Evolutionary conservation across 2,888 invertebrate genomes (phyloP), one percentile per base, ranked within the genome.

Genomic region (Dryocosmus kuriphilus): DNA sequence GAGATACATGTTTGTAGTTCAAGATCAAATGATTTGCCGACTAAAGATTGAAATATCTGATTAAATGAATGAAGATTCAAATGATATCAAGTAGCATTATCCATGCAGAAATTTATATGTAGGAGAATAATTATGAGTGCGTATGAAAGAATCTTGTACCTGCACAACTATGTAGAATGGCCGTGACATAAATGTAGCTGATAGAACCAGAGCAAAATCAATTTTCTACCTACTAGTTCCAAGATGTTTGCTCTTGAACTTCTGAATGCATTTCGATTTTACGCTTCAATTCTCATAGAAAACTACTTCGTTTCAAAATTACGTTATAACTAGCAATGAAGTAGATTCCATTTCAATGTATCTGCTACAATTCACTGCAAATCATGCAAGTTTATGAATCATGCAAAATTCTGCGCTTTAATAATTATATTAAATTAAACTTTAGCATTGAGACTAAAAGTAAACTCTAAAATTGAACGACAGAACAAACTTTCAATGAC

Each of bases 51-150:
- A 11, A 55, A 32, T 71, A 2, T 46, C 46, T 71, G n/a, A 71
- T 71, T 71, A n/a, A 22, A 71, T 71, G n/a, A 30, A 27, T 71
- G 71, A 71, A 71, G 71, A 71, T 46, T 71, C 19, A 30, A 71
- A 41, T 41, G 46, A 67, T 46, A 65, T 65, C 46, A 30, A 19
- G 8, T 30, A 9, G 32, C 30, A 71, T 19, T 24, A 71, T 46
- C 46, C 16, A 27, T 55, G 51, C 30, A 51, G 71, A 41, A 71
- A n/a, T 41, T 19, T 51, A 46, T 71, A 19, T 71, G 30, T n/a
- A 5, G 22, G 30, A 32, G 32, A 51, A 51, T 51, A 27, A 55
- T 24, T 71, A 71, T 30, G 55, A 46, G 8, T 19, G 7, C 3
- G 22, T 30, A 30, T 0, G 8, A 65, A 67, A 67, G n/a, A 51